phyloP scores from a whole-genome alignment of 2,113 vertebrate genomes.

The Lathamus discolor region DNA sequence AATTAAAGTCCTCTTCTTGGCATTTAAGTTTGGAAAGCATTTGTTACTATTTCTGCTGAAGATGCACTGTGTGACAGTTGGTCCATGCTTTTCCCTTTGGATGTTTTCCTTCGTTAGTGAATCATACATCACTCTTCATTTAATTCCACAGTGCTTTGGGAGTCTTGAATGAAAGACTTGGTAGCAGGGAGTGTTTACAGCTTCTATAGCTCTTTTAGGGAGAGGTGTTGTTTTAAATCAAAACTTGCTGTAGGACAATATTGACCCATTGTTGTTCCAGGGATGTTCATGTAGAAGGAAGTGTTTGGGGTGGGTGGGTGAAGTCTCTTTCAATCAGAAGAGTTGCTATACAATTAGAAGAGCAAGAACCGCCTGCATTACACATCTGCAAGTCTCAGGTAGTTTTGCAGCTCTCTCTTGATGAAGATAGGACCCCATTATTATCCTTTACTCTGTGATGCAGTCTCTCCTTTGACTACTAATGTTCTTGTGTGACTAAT shows the following conservation, averaged over 20 bases:
- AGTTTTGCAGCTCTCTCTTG: conserved; percentile 15
- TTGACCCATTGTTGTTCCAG: background rate
- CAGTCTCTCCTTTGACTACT: conserved; percentile 9
- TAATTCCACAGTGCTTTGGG: background rate
- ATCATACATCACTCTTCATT: background rate
- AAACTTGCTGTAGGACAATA: background rate
- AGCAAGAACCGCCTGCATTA: conserved; percentile 11
- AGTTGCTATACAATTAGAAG: conserved; percentile 47
- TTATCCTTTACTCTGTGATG: conserved; percentile 36
- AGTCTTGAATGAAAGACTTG: background rate
- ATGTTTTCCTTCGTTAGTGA: background rate
- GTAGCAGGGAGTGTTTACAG: background rate
- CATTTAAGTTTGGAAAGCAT: background rate
- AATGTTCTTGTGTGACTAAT: conserved; percentile 38
- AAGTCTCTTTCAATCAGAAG: conserved; percentile 4
- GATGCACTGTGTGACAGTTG: background rate
- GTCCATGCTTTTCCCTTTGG: background rate
- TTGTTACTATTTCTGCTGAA: background rate
- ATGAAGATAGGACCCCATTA: conserved; percentile 46
- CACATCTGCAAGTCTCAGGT: conserved; percentile 15
- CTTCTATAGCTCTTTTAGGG: background rate
- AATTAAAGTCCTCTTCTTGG: background rate
- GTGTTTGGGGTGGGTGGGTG: conserved; percentile 36
- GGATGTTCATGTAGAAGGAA: background rate
- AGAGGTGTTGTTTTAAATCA: conserved; percentile 2